Evolutionary conservation across 1,140 invertebrate species (phyloP), one percentile per base, ranked within the genome.

Genomic region (Caenorhabditis remanei): DNA sequence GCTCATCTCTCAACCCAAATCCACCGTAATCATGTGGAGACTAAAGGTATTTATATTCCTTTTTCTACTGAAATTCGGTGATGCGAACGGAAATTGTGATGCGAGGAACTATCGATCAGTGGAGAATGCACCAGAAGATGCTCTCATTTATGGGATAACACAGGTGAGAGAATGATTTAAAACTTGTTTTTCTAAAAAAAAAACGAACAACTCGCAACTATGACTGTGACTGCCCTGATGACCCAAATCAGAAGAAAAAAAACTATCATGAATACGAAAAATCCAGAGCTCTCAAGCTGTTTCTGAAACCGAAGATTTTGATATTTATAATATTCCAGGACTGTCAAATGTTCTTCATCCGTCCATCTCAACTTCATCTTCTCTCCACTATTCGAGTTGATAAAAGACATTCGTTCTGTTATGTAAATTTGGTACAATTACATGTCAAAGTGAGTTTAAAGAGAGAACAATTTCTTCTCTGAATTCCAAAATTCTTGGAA

Each of bases 291-390:
- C 32, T 32, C 32, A 32, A 53, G 4, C 50, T 53, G 50, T 13
- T 53, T 16, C 50, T 53, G n/a, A 58, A 19, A 21, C 6, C n/a
- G 14, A 7, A 58, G 14, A 19, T n/a, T 58, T n/a, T 5, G 0
- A 58, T 6, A 58, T 21, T 5, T 58, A 0, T 4, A 53, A 1
- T 53, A 53, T 65, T 85, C 32, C 48, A 87, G 86, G 86, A 87
- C 56, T 87, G 86, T 43, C 86, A 87, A 67, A 71, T 87, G 48
- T 87, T 87, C 79, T 83, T 87, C 32, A 84, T 87, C 50, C 50
- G 86, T 3, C 82, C 86, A 56, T 71, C 75, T 5, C 86, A 87
- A 87, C 46, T 87, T 9, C 43, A 53, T 32, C 56, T 87, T 14
- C 53, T 87, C 14, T 83, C 75, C 21, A 83, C 75, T 13, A 50